These are phyloP conservation scores for Paragorgia papillata DNA, from an alignment of 92 coral and sea anemone species.

Conservation along the genomic window DNA sequence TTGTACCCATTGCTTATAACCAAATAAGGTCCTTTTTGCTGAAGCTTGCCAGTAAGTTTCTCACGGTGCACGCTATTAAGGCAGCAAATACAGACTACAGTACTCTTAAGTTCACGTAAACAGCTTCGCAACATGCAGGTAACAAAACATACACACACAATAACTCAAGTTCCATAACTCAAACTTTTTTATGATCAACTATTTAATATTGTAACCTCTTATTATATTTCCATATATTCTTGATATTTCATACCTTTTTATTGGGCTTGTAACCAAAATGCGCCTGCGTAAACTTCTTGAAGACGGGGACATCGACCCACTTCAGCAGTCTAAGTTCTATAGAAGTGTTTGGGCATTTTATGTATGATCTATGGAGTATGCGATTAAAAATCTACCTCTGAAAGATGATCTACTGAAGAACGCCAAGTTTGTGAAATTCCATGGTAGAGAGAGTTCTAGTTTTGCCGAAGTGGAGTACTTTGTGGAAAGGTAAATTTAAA, in stretches of 20 bases:
- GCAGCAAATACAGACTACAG: conserved; percentile 26
- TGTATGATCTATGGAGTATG: conserved; percentile 45
- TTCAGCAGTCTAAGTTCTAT: conserved; percentile 44
- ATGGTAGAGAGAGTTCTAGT: not conserved
- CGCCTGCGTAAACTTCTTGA: conserved; percentile 47
- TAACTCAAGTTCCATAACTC: too few species aligned
- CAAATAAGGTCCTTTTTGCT: not conserved
- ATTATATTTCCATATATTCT: not conserved
- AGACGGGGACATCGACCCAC: conserved; percentile 47
- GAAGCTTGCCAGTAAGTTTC: conserved; percentile 2
- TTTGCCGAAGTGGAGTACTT: conserved; percentile 51
- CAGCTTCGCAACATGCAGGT: not conserved
- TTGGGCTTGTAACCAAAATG: conserved; percentile 19
- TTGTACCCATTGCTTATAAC: not conserved
- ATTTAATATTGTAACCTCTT: too few species aligned
- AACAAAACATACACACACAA: not conserved
- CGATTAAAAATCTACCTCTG: conserved; percentile 55
- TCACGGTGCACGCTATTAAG: conserved; percentile 17
- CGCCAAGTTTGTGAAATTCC: conserved; percentile 53
- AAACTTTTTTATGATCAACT: too few species aligned
- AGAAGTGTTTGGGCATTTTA: conserved; percentile 56
- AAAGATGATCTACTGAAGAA: conserved; percentile 50
- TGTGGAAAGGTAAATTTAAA: conserved; percentile 32
- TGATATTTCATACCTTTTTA: not conserved
- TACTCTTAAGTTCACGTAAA: conserved; percentile 3